Conservation (phyloP, 1,140 invertebrate genomes). For the Drosophila lini region DNA sequence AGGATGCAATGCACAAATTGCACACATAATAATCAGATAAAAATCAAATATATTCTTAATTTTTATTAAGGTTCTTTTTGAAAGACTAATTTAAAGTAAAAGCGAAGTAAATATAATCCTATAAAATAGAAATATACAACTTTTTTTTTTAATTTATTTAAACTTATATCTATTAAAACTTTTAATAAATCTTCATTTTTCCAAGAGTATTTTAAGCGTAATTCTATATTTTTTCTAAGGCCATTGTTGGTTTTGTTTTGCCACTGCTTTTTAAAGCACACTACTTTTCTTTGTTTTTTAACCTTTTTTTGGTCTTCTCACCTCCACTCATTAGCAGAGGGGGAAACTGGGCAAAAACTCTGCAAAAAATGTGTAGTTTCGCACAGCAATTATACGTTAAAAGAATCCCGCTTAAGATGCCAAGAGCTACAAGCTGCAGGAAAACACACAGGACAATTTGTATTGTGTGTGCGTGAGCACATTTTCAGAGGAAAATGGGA, state of each 20-base stretch:
- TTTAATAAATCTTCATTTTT: too few species aligned
- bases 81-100: neutral
- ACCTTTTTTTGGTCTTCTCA: constrained; percentile 10
- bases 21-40: neutral
- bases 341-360: constrained; percentile 34
- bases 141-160: too few species aligned
- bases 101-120: too few species aligned
- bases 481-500: constrained; percentile 30
- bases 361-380: constrained; percentile 57
- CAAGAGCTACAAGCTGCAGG: constrained; percentile 22
- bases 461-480: constrained; percentile 71
- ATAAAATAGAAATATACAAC: too few species aligned
- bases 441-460: constrained; percentile 69
- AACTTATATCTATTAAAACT: neutral
- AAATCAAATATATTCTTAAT: neutral
- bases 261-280: constrained; percentile 38
- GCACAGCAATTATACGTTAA: constrained; percentile 58
- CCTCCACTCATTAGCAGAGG: constrained; percentile 8
- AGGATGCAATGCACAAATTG: constrained; percentile 1
- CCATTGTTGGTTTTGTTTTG: constrained; percentile 30
- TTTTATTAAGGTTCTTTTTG: neutral
- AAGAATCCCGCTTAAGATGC: constrained; percentile 57
- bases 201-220: constrained; percentile 17
- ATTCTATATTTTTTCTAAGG: constrained; percentile 1
- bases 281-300: constrained; percentile 21